phyloP scores from a whole-genome alignment of 2,113 vertebrate genomes.

The Pantherophis guttatus region DNA sequence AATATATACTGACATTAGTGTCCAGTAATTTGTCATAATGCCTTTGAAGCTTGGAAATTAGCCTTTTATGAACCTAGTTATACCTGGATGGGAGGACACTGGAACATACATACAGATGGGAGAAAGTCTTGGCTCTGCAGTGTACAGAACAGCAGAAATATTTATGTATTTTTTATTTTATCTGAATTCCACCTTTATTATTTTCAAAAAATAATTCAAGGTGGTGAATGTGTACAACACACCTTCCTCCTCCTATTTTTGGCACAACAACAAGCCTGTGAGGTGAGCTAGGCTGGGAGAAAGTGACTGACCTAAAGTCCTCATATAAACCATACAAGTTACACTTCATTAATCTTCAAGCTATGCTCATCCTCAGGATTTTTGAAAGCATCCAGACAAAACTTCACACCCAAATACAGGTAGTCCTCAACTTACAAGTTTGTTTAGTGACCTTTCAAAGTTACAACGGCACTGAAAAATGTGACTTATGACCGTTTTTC shows the following conservation, averaged over 20 bases:
- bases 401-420: background rate
- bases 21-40: background rate
- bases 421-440: background rate
- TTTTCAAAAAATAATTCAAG: background rate
- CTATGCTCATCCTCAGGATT: background rate
- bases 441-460: background rate
- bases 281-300: background rate
- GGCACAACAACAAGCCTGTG: background rate
- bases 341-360: background rate
- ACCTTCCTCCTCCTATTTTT: background rate
- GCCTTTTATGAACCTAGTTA: background rate
- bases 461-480: background rate
- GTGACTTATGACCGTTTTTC: background rate
- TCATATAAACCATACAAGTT: background rate
- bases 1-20: background rate
- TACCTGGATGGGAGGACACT: background rate
- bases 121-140: background rate
- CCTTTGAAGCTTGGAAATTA: background rate
- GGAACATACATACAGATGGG: background rate
- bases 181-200: background rate
- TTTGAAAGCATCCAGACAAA: background rate
- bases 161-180: background rate
- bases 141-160: background rate
- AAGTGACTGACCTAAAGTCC: background rate
- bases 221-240: background rate